Percentiles rank a stretch among this genome's conserved stretches.
Conservation (phyloP, 2,113 vertebrate genomes). For the Bufo bufo region DNA sequence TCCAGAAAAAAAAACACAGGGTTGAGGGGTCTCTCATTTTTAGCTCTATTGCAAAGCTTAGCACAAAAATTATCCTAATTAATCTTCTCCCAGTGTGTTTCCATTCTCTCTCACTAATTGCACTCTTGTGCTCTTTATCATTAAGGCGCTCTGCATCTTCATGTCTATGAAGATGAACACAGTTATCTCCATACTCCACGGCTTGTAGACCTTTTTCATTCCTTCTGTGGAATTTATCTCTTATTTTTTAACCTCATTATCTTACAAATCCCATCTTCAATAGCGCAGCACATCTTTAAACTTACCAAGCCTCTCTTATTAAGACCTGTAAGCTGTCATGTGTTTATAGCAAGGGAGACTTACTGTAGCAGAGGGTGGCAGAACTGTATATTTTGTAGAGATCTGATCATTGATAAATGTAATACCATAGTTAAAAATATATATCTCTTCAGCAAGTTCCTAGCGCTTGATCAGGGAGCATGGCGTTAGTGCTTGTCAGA, state of each 20-base stretch:
- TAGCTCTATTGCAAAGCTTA: slow-evolving; percentile 62
- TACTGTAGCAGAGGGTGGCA: background rate
- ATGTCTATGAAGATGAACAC: slow-evolving; percentile 49
- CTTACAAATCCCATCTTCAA: slow-evolving; percentile 37
- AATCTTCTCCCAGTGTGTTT: slow-evolving; percentile 54
- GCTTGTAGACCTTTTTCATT: slow-evolving; percentile 40
- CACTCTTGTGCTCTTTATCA: slow-evolving; percentile 54
- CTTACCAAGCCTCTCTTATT: slow-evolving; percentile 45
- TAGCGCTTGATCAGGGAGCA: background rate
- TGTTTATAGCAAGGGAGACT: slow-evolving; percentile 29
- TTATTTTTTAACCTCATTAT: slow-evolving; percentile 51
- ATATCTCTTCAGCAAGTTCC: background rate
- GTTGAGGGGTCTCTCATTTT: slow-evolving; percentile 77
- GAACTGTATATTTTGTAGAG: background rate
- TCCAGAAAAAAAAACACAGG: slow-evolving; percentile 83
- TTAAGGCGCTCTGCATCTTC: slow-evolving; percentile 43
- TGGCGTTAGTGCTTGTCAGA: background rate
- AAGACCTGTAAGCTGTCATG: slow-evolving; percentile 1
- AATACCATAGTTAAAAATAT: background rate
- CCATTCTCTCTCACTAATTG: slow-evolving; percentile 51
- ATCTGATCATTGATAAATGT: background rate
- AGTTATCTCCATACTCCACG: slow-evolving; percentile 51
- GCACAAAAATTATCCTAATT: slow-evolving; percentile 57
- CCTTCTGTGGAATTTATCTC: slow-evolving; percentile 37
- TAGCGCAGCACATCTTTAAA: slow-evolving; percentile 1